Conservation (phyloP, 1,140 invertebrate genomes). For the Drosophila nannoptera region DNA sequence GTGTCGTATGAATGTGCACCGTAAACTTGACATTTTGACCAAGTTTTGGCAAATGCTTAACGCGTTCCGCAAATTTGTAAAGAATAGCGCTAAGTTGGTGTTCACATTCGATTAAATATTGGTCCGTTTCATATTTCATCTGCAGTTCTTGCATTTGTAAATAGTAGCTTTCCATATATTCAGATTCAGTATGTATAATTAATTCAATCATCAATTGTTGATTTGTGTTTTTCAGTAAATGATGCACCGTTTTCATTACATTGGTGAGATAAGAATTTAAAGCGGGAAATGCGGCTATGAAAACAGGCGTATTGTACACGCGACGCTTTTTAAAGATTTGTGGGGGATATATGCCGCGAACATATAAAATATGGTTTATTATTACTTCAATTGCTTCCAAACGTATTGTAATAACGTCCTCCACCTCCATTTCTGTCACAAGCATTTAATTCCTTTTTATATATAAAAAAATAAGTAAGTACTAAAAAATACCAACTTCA, state of each 20-base stretch:
- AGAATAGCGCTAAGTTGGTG: slow-evolving; percentile 60
- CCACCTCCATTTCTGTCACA: slow-evolving; percentile 37
- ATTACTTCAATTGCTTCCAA: slow-evolving; percentile 72
- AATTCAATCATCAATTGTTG: slow-evolving; percentile 54
- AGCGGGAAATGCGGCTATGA: slow-evolving; percentile 60
- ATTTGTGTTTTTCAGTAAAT: slow-evolving; percentile 38
- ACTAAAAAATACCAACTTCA: slow-evolving; percentile 7
- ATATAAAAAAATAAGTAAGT: background rate
- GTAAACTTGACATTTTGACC: slow-evolving; percentile 57
- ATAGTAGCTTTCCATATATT: slow-evolving; percentile 52
- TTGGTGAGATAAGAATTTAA: slow-evolving; percentile 65
- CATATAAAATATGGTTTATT: slow-evolving; percentile 69
- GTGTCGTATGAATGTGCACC: slow-evolving; percentile 65
- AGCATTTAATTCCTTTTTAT: background rate
- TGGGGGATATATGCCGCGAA: slow-evolving; percentile 64
- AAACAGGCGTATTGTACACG: slow-evolving; percentile 70
- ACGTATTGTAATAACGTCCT: slow-evolving; percentile 49
- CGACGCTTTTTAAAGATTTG: slow-evolving; percentile 70
- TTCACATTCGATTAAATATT: slow-evolving; percentile 62
- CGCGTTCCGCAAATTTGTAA: slow-evolving; percentile 55
- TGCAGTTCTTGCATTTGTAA: slow-evolving; percentile 21
- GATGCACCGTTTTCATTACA: slow-evolving; percentile 46
- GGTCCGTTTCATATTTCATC: slow-evolving; percentile 13
- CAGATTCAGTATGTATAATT: slow-evolving; percentile 50
- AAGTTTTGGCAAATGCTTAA: slow-evolving; percentile 56